Conservation (phyloP, 1,140 invertebrate species). For the Vollenhovia emeryi region DNA sequence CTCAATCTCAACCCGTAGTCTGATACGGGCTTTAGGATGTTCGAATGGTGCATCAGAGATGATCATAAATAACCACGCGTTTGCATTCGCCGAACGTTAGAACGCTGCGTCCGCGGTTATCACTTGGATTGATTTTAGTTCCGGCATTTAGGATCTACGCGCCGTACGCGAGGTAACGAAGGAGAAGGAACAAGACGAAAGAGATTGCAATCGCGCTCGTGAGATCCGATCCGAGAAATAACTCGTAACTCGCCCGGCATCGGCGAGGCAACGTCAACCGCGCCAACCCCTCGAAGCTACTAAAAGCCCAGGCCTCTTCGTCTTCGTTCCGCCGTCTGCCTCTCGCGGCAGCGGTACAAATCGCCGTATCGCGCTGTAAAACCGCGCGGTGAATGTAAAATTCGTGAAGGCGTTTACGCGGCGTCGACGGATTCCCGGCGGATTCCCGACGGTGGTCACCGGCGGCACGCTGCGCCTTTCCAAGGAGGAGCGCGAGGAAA, state of each 20-base stretch:
- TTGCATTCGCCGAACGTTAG: not conserved
- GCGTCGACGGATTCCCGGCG: constrained; percentile 27
- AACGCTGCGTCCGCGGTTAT: not conserved
- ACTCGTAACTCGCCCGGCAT: not conserved
- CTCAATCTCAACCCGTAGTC: too few relatives aligned
- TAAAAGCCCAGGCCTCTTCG: not conserved
- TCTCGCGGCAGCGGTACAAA: not conserved
- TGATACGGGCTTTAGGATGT: not conserved
- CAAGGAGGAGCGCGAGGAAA: constrained; percentile 72
- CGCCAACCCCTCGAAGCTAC: not conserved
- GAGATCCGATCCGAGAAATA: constrained; percentile 35
- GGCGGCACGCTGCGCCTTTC: constrained; percentile 57
- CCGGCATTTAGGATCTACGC: constrained; percentile 6
- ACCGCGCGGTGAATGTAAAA: constrained; percentile 18
- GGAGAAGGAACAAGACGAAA: not conserved
- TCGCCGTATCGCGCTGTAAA: constrained; percentile 6
- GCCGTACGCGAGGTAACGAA: not conserved
- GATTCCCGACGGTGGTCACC: not conserved
- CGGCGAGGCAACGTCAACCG: constrained; percentile 27
- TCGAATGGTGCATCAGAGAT: not conserved
- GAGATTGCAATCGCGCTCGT: constrained; percentile 32
- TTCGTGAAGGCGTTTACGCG: constrained; percentile 26
- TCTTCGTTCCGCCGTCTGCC: constrained; percentile 42
- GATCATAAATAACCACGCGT: not conserved
- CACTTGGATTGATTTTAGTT: constrained; percentile 7